phyloP scores from a whole-genome alignment of 30 jellyfish, hydroid and myxozoan species.

The Chrysaora quinquecirrha region DNA sequence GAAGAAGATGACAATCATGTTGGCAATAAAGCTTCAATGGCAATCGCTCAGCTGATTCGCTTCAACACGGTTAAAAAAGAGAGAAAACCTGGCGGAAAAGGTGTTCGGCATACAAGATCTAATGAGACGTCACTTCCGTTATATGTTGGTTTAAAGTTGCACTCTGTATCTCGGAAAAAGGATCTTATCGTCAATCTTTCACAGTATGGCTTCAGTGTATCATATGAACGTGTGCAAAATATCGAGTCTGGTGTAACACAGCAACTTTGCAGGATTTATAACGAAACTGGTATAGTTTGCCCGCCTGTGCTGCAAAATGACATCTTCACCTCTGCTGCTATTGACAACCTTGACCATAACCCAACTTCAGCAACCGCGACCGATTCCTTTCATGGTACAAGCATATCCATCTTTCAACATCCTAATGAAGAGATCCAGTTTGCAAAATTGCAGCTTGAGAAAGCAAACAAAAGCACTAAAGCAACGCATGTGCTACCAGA shows the following conservation, averaged over 20 bases:
- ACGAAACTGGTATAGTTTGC: conserved; percentile 18
- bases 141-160: background rate
- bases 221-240: background rate
- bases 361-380: conserved; percentile 22
- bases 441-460: background rate
- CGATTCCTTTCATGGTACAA: conserved; percentile 15
- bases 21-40: background rate
- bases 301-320: conserved; percentile 10
- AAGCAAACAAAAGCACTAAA: background rate
- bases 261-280: background rate
- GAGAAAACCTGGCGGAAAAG: background rate
- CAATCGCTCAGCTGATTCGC: background rate
- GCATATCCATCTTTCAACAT: conserved; percentile 31
- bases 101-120: background rate
- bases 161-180: background rate
- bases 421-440: background rate
- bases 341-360: conserved; percentile 19
- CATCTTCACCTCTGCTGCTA: conserved; percentile 18
- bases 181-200: background rate
- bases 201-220: background rate
- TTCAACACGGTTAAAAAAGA: background rate
- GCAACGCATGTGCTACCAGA: background rate
- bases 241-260: background rate
- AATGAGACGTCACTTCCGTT: conserved; percentile 4
- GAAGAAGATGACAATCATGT: background rate